Base-by-base conservation (phyloP, 2,888 invertebrate species). In the Yponomeuta cagnagella region DNA sequence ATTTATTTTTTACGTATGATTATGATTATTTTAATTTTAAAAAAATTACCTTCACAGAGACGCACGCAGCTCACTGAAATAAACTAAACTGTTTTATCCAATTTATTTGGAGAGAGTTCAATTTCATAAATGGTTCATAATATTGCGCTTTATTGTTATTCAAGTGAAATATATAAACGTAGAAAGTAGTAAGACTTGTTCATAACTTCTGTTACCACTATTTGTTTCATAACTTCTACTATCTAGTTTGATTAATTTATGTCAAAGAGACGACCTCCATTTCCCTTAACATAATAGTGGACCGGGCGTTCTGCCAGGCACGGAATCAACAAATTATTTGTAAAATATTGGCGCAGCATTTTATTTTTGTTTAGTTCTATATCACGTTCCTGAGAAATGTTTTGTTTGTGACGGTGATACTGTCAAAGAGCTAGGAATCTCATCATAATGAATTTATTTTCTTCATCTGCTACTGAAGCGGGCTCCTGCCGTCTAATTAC, bases 281-380 rank as follows among this genome's bases (percentile, higher is more conserved):
- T 58, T 80, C 78, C 76, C 73, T 83, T 80, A 83, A 79, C 77
- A 79, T 80, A 78, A 79, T 80, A 78, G 77, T 73, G 76, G 75
- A 74, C 72, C 76, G 85, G 88, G 87, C 87, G 78, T 31, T 71
- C 52, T 81, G 86, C 88, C 88, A 88, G 78, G 71, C 75, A 74
- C 72, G 76, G 81, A 81, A 79, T 80, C 80, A 80, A 80, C 79
- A 79, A 81, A 82, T 79, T 80, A 79, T 58, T 78, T 79, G 76
- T 81, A 78, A 83, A 73, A 75, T 77, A 74, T 74, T 72, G 48
- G 63, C 63, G 75, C 72, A 74, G 72, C 69, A 72, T 76, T 75
- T 74, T 76, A 76, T 77, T 58, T 58, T 78, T 77, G 77, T 80
- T 79, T 77, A 77, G 74, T 77, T 75, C 71, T 73, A 74, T 75